These are phyloP conservation scores for Anser brachyrhynchus DNA, from an alignment of 2,113 vertebrate species.

Conservation along the genomic window DNA sequence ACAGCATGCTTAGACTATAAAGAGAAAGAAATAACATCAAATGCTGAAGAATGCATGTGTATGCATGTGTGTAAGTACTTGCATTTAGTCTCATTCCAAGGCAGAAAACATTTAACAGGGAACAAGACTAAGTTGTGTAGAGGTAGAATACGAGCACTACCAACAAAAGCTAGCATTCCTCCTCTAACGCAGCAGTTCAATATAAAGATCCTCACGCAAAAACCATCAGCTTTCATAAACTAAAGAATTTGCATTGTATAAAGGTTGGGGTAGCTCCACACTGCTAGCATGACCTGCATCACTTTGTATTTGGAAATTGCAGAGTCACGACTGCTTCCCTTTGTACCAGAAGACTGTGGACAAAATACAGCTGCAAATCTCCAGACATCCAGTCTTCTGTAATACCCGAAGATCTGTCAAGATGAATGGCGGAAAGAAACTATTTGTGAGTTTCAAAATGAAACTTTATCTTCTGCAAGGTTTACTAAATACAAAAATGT, in stretches of 20 bases:
- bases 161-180: not conserved
- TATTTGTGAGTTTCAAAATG: not conserved
- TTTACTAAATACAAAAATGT: not conserved
- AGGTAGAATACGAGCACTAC: not conserved
- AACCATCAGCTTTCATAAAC: not conserved
- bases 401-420: not conserved
- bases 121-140: not conserved
- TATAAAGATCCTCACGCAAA: not conserved
- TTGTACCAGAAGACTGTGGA: not conserved
- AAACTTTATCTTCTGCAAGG: not conserved
- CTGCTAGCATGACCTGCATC: constrained; percentile 3
- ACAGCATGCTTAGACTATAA: not conserved
- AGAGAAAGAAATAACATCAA: not conserved
- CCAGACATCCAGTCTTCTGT: not conserved
- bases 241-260: constrained; percentile 19
- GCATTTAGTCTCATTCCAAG: not conserved
- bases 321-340: not conserved
- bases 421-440: not conserved
- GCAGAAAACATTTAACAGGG: not conserved
- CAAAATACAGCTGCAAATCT: not conserved
- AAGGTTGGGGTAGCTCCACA: constrained; percentile 33
- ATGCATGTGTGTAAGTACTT: not conserved
- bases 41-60: not conserved
- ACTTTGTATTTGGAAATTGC: not conserved
- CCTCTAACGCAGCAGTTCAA: not conserved